These are phyloP conservation scores for Peromyscus nudipes DNA, from an alignment of 2,797 vertebrate genomes.

Conservation along the genomic window DNA sequence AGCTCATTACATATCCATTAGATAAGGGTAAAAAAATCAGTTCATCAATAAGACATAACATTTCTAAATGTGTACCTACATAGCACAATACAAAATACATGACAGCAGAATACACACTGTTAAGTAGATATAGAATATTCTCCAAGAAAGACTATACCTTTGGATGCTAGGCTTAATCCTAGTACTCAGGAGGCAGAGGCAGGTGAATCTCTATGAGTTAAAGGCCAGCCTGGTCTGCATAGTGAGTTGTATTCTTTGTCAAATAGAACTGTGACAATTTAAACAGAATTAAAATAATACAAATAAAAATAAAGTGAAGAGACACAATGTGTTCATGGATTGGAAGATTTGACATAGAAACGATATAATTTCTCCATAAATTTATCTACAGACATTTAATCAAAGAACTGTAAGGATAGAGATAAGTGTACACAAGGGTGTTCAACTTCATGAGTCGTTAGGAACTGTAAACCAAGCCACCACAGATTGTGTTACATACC, in stretches of 20 bases:
- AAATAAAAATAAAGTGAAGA: constrained; percentile 17
- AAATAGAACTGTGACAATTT: background rate
- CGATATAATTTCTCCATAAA: background rate
- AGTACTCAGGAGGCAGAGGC: background rate
- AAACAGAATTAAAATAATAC: background rate
- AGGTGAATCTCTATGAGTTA: background rate
- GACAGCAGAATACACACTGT: background rate
- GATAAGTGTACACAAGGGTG: background rate
- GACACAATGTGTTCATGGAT: background rate
- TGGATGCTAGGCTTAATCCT: background rate
- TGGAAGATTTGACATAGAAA: background rate
- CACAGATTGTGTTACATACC: background rate
- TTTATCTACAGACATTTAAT: background rate
- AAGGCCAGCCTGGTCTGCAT: background rate
- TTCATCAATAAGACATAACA: background rate
- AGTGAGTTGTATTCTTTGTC: background rate
- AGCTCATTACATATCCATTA: background rate
- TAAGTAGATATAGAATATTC: background rate
- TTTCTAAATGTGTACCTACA: background rate
- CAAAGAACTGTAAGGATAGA: background rate
- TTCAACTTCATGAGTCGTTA: background rate
- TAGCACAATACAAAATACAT: background rate
- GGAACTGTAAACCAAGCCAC: background rate
- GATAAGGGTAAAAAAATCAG: background rate
- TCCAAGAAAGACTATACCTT: background rate